Evolutionary conservation across 1,140 invertebrate species (phyloP), one percentile per base, ranked within the genome.

Genomic region (Proales similis): DNA sequence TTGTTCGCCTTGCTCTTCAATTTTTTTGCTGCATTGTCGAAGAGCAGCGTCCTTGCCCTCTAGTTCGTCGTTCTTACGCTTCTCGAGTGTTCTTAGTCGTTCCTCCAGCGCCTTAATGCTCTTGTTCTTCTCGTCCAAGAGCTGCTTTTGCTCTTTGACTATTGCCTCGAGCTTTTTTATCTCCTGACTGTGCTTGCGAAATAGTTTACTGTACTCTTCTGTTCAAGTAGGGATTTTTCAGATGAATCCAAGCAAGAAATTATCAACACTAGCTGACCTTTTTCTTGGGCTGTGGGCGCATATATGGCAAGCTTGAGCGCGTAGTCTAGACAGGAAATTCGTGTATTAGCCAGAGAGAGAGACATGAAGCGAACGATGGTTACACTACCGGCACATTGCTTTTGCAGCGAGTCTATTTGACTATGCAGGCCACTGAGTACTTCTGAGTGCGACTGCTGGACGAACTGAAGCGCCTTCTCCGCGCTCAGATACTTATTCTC

Each of bases 191-290:
- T 30, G 45, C 17, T n/a, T 57, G 39, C 45, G 39, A 26, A 57
- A 57, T 26, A 42, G 39, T 57, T 57, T 57, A 36, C 45, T 42
- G 32, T 57, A 57, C 19, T 57, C 51, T 26, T 57, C 51, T 57
- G n/a, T 53, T 22, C 14, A 22, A 22, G 17, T 17, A 38, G 4
- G 30, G 4, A n/a, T 22, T 32, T 39, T 14, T 9, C 14, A 9
- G 14, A 36, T 36, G 9, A 9, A 20, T 11, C 29, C 29, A 14
- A 6, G 12, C 27, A 53, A 53, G 3, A n/a, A 27, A 19, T 22
- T 36, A 39, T 53, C 27, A 4, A 3, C 3, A 5, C 42, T 57
- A 42, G 22, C 29, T 14, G 27, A 57, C 51, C 51, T 57, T 57
- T 57, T 57, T 57, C 51, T 2, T 29, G 36, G 6, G 51, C 29